These are phyloP conservation scores for Aphidius gifuensis DNA, from an alignment of 1,140 invertebrate genomes.

Conservation along the genomic window DNA sequence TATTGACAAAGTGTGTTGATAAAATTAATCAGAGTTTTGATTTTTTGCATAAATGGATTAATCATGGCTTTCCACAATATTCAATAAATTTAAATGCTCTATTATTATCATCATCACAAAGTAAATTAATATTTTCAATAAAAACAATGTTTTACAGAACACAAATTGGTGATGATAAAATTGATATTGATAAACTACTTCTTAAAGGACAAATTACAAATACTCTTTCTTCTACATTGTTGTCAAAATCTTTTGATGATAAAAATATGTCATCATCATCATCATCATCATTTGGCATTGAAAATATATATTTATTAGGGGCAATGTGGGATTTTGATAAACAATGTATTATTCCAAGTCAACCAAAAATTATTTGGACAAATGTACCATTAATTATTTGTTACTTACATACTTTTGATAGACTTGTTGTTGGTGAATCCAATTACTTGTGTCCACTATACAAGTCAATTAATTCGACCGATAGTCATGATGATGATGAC, in stretches of 20 bases:
- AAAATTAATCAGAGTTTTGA: constrained; percentile 58
- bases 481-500: constrained; percentile 50
- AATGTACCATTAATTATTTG: constrained; percentile 40
- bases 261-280: no score
- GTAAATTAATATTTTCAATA: constrained; percentile 66
- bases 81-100: constrained; percentile 67
- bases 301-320: no score
- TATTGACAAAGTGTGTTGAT: constrained; percentile 39
- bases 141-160: constrained; percentile 65
- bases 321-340: no score
- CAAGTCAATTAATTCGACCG: constrained; percentile 67
- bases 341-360: constrained; percentile 35
- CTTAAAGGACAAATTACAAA: constrained; percentile 46
- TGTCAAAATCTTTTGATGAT: not conserved
- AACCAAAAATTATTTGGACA: constrained; percentile 53
- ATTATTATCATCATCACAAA: constrained; percentile 57
- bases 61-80: constrained; percentile 52
- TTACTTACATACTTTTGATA: no score
- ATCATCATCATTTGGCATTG: no score
- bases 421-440: no score
- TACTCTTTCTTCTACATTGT: not conserved
- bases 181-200: constrained; percentile 52
- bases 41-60: constrained; percentile 13
- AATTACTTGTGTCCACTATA: constrained; percentile 80
- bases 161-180: constrained; percentile 60